These are phyloP conservation scores for Aradus depressus DNA, from an alignment of 2,888 invertebrate genomes.

Conservation along the genomic window DNA sequence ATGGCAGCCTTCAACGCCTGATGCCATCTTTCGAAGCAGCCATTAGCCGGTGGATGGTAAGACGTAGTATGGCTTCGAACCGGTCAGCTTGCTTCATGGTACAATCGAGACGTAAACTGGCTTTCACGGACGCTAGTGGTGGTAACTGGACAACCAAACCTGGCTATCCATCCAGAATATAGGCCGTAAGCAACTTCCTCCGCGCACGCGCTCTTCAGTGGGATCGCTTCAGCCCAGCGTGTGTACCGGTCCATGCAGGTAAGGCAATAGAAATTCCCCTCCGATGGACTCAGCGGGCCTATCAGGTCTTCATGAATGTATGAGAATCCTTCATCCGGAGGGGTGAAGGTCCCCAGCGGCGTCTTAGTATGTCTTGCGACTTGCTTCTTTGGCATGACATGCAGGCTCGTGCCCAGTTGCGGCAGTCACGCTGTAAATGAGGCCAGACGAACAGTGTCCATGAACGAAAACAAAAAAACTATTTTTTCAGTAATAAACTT, in stretches of 20 bases:
- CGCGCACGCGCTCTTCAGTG: constrained; percentile 35
- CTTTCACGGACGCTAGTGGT: too few relatives aligned
- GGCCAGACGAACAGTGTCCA: constrained; percentile 38
- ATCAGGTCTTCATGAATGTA: constrained; percentile 36
- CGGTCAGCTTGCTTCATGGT: too few relatives aligned
- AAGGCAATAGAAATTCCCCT: constrained; percentile 33
- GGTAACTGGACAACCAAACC: constrained; percentile 36
- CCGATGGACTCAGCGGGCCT: constrained; percentile 22
- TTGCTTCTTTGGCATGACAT: constrained; percentile 35
- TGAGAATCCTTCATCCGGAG: constrained; percentile 33
- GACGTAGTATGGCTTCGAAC: too few relatives aligned
- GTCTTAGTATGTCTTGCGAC: constrained; percentile 32
- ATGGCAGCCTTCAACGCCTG: background rate
- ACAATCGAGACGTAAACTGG: too few relatives aligned
- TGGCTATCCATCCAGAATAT: constrained; percentile 35
- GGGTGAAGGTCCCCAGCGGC: constrained; percentile 29
- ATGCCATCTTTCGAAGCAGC: background rate
- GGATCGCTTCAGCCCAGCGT: constrained; percentile 36
- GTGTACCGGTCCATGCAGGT: constrained; percentile 35
- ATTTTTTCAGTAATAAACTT: too few relatives aligned
- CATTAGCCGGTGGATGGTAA: background rate
- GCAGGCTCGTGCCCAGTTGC: constrained; percentile 33
- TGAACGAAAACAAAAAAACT: too few relatives aligned
- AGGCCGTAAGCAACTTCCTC: constrained; percentile 35
- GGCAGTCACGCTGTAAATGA: constrained; percentile 33